These are phyloP conservation scores for Vulpes lagopus DNA, from an alignment of 2,113 vertebrate species.

Conservation along the genomic window DNA sequence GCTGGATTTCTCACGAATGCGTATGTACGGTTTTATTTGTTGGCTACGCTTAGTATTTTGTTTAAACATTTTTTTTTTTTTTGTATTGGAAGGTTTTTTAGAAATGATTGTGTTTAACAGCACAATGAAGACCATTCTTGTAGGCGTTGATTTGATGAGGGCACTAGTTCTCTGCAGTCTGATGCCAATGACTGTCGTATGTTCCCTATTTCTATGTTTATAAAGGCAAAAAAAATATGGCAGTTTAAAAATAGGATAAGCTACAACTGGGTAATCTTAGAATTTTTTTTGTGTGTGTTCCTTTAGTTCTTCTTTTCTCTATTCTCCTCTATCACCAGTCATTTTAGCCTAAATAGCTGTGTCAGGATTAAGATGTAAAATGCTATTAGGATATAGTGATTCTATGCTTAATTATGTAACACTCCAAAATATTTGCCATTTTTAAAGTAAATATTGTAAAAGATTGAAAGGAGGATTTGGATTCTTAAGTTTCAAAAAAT, in stretches of 20 bases:
- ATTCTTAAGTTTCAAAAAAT: background rate
- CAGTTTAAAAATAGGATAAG: background rate
- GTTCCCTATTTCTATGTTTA: background rate
- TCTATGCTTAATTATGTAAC: background rate
- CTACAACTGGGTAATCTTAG: background rate
- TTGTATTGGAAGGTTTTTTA: background rate
- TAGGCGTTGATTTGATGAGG: background rate
- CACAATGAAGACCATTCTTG: background rate
- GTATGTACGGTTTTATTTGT: background rate
- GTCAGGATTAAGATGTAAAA: background rate
- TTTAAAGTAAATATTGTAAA: constrained; percentile 9
- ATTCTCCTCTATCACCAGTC: background rate
- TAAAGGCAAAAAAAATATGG: background rate
- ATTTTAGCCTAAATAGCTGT: background rate
- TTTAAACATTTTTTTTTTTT: background rate
- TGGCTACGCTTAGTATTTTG: background rate
- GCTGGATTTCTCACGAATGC: background rate
- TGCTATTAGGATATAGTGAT: background rate
- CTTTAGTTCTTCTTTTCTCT: background rate
- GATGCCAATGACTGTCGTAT: background rate
- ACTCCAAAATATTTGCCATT: background rate
- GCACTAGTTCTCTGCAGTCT: background rate
- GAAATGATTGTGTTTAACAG: background rate
- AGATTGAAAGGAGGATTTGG: background rate
- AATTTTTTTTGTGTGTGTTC: background rate